phyloP scores from a whole-genome alignment of 2,113 vertebrate species.

The Hipposideros armiger region DNA sequence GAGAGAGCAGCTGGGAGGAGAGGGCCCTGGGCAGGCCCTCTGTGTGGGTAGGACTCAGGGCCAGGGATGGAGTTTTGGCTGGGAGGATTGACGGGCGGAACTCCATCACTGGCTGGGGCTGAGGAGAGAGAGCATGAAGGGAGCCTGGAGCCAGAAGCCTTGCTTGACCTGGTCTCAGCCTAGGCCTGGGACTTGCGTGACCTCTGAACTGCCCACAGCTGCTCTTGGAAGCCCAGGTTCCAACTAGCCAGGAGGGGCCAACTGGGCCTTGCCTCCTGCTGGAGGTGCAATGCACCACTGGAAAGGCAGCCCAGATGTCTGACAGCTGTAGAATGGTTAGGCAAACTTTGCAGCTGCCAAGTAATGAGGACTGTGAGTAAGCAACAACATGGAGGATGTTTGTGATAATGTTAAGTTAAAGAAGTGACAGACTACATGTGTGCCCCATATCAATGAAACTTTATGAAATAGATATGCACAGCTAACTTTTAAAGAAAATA shows the following conservation, averaged over 20 bases:
- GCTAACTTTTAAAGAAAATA: not conserved
- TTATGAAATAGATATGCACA: not conserved
- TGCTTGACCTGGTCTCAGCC: not conserved
- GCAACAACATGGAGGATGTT: not conserved
- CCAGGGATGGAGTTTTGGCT: not conserved
- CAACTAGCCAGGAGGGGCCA: not conserved
- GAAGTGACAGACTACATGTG: not conserved
- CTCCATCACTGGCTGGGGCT: too few relatives aligned
- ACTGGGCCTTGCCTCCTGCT: not conserved
- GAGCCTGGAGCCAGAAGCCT: not conserved
- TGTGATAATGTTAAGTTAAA: not conserved
- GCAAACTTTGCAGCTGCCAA: not conserved
- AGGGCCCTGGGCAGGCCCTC: not conserved
- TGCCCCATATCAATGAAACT: not conserved
- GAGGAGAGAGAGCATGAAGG: not conserved
- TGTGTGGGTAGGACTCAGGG: fast-evolving
- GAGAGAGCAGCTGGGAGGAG: conserved; percentile 44
- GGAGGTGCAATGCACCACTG: too few relatives aligned
- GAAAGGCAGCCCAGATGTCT: not conserved
- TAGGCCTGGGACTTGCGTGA: not conserved
- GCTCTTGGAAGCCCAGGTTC: not conserved
- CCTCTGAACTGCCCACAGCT: fast-evolving
- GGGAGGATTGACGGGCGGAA: not conserved
- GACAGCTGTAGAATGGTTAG: not conserved
- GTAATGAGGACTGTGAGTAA: not conserved